Evolutionary conservation across 2,888 invertebrate genomes (phyloP), one percentile per base, ranked within the genome.

Genomic region (Abscondita cerata): DNA sequence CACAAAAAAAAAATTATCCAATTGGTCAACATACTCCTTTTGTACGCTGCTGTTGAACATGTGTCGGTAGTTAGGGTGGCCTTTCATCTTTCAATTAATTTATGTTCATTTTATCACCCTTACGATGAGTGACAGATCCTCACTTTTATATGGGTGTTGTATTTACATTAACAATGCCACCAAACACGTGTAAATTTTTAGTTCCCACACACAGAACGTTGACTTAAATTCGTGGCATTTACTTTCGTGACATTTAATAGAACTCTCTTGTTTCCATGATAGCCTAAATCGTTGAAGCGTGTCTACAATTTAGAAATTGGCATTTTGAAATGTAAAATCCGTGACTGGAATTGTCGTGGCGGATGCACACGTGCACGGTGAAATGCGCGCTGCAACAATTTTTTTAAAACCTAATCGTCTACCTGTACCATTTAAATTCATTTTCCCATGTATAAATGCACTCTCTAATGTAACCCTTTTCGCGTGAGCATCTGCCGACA

Each of bases 291-390:
- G 64, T 48, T 65, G 64, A 52, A 70, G 64, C 70, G 67, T 70
- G 68, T 64, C 67, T 59, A 65, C 65, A 69, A 70, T 71, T 70
- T 73, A 71, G 71, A 73, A 73, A 75, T 73, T 72, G 72, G 68
- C 69, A 68, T 72, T 74, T 74, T 72, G 67, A 72, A 73, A 73
- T 72, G 67, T 68, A 62, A 72, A 73, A 71, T 69, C 70, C 73
- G 71, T 73, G 73, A 72, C 72, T 67, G 59, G 60, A 57, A 41
- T 52, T 69, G 68, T 67, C 66, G 59, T 65, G 62, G 69, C 71
- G 67, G 70, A 68, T 69, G 69, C 71, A 73, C 74, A 75, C 75
- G 74, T 75, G 75, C 73, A 73, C 63, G 58, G 70, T 41, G 41
- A 41, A 41, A 41, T 41, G 41, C 16, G 41, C 41, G 13, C 6